Base-by-base conservation (phyloP, 2,797 vertebrate genomes). In the Sorex maritimensis region DNA sequence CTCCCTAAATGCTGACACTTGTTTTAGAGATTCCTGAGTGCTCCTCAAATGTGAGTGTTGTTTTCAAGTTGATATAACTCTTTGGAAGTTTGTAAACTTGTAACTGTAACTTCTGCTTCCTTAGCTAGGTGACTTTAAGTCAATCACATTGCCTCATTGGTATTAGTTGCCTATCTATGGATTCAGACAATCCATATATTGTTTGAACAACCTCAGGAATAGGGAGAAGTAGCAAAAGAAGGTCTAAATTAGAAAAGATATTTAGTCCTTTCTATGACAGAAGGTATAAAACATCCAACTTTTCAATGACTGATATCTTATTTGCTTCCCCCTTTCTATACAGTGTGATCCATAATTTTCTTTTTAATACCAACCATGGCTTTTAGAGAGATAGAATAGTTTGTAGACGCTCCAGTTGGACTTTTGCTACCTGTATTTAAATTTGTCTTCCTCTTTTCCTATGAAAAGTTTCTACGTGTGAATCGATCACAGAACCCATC, bases 111-210 rank as follows among this genome's bases (percentile, higher is more conserved):
- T 34, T 34, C 34, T 19, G 38, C n/a, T 69, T 67, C 4, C 19
- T 61, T 28, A 86, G 63, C 77, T 75, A n/a, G 3, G 15, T 55
- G 17, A 24, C 28, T 41, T 0, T 19, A 30, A 68, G 13, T 77
- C 74, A 69, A 24, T 69, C 23, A 23, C 7, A 83, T 55, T 81
- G 26, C 19, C 13, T 52, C 26, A 11, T 2, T 69, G 28, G 14
- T 79, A 30, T 92, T 91, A 19, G 10, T 81, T 85, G 71, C n/a
- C n/a, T 49, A 63, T 55, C 17, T 90, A 9, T 88, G 55, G 3
- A 72, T 24, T 74, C 19, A 38, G 34, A 65, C 83, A 58, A 61
- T 85, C 67, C 38, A 10, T 82, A 74, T 2, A 23, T 14, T 63
- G 19, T 61, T 19, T 89, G 74, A 93, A 81, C 1, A 72, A 69